These are phyloP conservation scores for Salvelinus alpinus DNA, from an alignment of 2,113 vertebrate species.

Conservation along the genomic window DNA sequence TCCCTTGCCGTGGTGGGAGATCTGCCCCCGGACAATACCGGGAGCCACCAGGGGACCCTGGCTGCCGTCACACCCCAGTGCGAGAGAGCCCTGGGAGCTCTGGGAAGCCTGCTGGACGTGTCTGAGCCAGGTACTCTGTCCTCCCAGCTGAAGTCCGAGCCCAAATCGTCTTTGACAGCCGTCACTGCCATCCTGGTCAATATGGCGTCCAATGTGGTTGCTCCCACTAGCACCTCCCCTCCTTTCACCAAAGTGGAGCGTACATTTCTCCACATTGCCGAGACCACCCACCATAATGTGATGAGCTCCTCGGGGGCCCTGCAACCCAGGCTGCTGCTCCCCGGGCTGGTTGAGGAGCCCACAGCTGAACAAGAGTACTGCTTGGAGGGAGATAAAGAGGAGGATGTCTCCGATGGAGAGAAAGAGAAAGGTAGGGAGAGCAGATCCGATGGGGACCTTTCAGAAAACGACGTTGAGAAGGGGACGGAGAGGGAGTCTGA, in stretches of 20 bases:
- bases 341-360: slow-evolving; percentile 61
- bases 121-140: slow-evolving; percentile 84
- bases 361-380: slow-evolving; percentile 57
- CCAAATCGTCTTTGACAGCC: slow-evolving; percentile 64
- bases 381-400: slow-evolving; percentile 56
- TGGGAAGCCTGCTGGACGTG: slow-evolving; percentile 81
- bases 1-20: slow-evolving; percentile 67
- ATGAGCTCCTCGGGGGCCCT: slow-evolving; percentile 81
- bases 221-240: slow-evolving; percentile 72
- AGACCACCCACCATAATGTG: slow-evolving; percentile 84
- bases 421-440: slow-evolving; percentile 1
- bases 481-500: not conserved
- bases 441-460: slow-evolving; percentile 11
- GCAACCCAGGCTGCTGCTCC: slow-evolving; percentile 60
- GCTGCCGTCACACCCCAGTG: slow-evolving; percentile 83
- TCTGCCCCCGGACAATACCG: slow-evolving; percentile 69
- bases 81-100: slow-evolving; percentile 75
- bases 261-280: slow-evolving; percentile 87
- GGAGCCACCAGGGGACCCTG: slow-evolving; percentile 77
- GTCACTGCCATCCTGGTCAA: slow-evolving; percentile 19
- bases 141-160: slow-evolving; percentile 82
- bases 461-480: not conserved
- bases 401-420: not conserved
- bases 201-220: slow-evolving; percentile 20
- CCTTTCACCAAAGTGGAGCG: slow-evolving; percentile 89